A percentile compares a stretch with the other conserved stretches of the same genome.
Evolutionary conservation across 2,888 invertebrate species (phyloP).

Genomic region (Drosophila pseudotalamancana): DNA sequence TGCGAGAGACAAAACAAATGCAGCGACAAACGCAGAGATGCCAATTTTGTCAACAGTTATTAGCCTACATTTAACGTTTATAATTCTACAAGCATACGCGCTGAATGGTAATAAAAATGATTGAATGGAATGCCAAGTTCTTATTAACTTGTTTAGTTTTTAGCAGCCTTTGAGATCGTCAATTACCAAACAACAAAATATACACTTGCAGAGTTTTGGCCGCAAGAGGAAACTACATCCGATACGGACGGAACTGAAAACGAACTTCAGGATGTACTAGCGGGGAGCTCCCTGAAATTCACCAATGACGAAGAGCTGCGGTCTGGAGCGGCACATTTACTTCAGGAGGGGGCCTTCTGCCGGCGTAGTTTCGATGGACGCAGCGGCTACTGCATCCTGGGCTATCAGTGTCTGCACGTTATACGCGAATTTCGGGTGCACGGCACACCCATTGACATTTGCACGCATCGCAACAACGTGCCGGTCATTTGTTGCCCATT

Average conservation of each 20-base stretch:
- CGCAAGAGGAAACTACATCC: neutral
- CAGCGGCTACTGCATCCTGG: constrained; percentile 82
- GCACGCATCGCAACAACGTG: constrained; percentile 78
- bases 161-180: constrained; percentile 47
- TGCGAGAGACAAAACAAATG: constrained; percentile 5
- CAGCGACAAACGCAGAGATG: constrained; percentile 41
- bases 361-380: constrained; percentile 81
- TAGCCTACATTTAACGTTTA: constrained; percentile 17
- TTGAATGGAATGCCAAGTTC: neutral
- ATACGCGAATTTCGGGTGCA: constrained; percentile 80
- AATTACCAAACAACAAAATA: constrained; percentile 67
- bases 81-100: constrained; percentile 10
- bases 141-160: neutral
- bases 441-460: constrained; percentile 79
- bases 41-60: constrained; percentile 32
- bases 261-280: constrained; percentile 1
- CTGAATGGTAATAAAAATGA: constrained; percentile 9
- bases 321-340: neutral
- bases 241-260: neutral
- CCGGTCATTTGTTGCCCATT: constrained; percentile 84
- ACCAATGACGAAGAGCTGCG: constrained; percentile 29
- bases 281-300: constrained; percentile 53
- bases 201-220: constrained; percentile 48
- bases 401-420: constrained; percentile 81
- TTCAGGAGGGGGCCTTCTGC: constrained; percentile 81